phyloP scores from a whole-genome alignment of 2,888 invertebrate genomes.

The Sminthurides aquaticus region DNA sequence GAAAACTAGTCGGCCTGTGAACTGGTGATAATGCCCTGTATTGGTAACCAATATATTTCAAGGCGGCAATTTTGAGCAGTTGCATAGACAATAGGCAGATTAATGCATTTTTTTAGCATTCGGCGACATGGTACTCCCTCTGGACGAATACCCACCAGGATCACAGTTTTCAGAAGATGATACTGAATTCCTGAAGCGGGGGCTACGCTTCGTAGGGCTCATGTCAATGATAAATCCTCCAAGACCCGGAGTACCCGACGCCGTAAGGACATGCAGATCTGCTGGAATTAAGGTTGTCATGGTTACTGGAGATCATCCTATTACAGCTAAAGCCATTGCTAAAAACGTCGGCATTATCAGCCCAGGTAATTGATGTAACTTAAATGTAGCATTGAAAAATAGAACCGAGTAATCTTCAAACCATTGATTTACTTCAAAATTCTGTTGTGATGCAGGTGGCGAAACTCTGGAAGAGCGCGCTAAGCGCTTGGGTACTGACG shows the following conservation, averaged over 20 bases:
- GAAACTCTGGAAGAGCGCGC: conserved; percentile 65
- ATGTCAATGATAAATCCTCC: conserved; percentile 69
- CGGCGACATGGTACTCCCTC: conserved; percentile 48
- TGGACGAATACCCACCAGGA: conserved; percentile 51
- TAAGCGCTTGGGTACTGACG: conserved; percentile 52
- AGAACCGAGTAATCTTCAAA: no score
- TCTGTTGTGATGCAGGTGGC: conserved; percentile 46
- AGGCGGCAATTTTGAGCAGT: no score
- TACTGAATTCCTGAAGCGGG: conserved; percentile 60
- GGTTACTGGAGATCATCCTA: conserved; percentile 83
- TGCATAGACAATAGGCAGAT: no score
- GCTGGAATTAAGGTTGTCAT: conserved; percentile 63
- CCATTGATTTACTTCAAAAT: no score
- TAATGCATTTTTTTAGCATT: conserved; percentile 47
- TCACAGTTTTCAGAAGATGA: conserved; percentile 55
- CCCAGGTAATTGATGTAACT: no score
- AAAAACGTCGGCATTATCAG: conserved; percentile 86
- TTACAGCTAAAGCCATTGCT: conserved; percentile 91
- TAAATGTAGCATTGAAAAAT: no score
- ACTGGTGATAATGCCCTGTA: no score
- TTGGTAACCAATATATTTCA: no score
- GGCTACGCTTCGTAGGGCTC: conserved; percentile 58
- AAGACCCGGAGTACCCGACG: conserved; percentile 58
- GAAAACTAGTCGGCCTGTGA: no score
- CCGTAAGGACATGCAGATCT: conserved; percentile 62